Base-by-base conservation (phyloP, 1,140 invertebrate genomes). In the Pogonomyrmex californicus region DNA sequence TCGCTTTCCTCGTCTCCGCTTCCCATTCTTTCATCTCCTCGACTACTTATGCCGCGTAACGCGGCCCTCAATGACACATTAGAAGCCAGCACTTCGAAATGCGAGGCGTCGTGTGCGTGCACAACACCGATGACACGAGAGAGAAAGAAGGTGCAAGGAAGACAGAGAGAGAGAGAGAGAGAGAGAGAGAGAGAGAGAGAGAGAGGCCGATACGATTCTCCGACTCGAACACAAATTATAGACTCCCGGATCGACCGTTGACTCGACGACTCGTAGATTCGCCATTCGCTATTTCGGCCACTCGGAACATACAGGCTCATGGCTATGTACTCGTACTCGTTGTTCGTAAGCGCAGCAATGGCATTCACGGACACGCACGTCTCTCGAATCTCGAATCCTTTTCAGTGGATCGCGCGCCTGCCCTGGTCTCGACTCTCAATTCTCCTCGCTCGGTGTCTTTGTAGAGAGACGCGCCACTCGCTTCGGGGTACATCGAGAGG, bases 401-500 rank as follows among this genome's bases (percentile, higher is more conserved):
- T 90, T 90, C 86, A 91, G 71, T 66, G 81, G 76, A 90, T 87
- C 86, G 83, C 85, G 60, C 47, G 65, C 76, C 62, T 71, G 77
- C 56, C 85, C 86, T 75, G 66, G 63, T 44, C 56, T 49, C 33
- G 58, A 63, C 60, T 83, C 75, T 78, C 51, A 70, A 70, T 56
- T 68, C 85, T 33, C 12, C 38, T 51, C 60, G 54, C 58, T 70
- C 51, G 58, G 14, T 49, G 62, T 86, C 85, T 88, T 90, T 86
- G 88, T 90, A 62, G 81, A 68, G 82, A 66, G 79, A 86, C 88
- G 86, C 77, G 70, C 68, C 85, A 89, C 88, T 92, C 87, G 78
- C 81, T 81, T 91, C 87, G 76, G 87, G 76, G 90, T 87, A 92
- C 86, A 91, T 91, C 92, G 88, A 92, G 88, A 92, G 91, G 86